Evolutionary conservation across 2,888 invertebrate genomes (phyloP).

Genomic region (Chalcosyrphus nemorum): DNA sequence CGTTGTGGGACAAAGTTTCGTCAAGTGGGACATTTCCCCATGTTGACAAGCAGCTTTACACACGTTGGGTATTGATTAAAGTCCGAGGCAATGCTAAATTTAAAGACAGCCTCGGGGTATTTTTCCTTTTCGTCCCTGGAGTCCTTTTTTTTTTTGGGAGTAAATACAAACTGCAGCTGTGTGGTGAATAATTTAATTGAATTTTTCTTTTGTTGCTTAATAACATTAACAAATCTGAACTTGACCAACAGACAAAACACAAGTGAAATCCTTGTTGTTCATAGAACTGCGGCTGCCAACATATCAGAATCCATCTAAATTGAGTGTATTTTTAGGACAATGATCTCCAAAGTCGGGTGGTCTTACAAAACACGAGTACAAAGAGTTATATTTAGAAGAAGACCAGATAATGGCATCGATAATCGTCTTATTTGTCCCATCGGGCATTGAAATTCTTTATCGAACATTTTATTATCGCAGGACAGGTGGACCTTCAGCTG

Average conservation of each 20-base stretch:
- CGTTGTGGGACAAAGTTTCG: conserved; percentile 28
- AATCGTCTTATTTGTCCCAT: background rate
- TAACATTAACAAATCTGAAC: background rate
- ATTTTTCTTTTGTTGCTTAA: background rate
- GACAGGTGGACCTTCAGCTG: background rate
- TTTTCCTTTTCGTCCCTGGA: conserved; percentile 9
- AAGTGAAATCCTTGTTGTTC: background rate
- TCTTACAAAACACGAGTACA: background rate
- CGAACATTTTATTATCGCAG: background rate
- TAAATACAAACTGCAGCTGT: conserved; percentile 35
- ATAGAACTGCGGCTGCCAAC: background rate
- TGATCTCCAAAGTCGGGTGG: no score
- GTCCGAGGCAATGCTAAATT: conserved; percentile 28
- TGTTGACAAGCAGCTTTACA: conserved; percentile 28
- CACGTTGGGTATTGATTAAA: conserved; percentile 61
- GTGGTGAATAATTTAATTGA: conserved; percentile 49
- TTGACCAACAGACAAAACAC: background rate
- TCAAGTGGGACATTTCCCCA: conserved; percentile 43
- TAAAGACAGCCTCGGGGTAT: conserved; percentile 28
- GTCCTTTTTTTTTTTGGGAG: conserved; percentile 2
- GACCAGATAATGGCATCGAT: background rate
- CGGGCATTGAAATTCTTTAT: background rate
- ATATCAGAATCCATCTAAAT: background rate
- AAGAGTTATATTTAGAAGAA: background rate
- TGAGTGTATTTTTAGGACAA: background rate